Base-by-base conservation (phyloP, 1,140 invertebrate species). In the Odontomachus brunneus region DNA sequence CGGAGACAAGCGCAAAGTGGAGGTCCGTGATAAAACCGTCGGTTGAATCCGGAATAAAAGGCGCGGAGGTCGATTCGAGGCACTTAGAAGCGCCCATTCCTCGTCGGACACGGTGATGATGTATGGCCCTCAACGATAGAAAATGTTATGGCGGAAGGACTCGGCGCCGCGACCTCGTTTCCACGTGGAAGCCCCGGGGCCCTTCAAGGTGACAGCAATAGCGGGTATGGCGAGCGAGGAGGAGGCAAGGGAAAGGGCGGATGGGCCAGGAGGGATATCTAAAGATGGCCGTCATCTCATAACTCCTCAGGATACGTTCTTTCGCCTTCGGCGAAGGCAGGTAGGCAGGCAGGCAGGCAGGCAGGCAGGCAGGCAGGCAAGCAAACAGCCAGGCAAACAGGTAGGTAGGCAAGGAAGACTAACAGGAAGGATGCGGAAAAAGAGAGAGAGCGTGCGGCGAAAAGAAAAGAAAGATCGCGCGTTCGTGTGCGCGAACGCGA, bases 71-170 rank as follows among this genome's bases (percentile, higher is more conserved):
- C 87, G 91, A 89, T 91, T 92, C 87, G 82, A 81, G 85, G 89
- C 88, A 92, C 90, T 92, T 91, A 89, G 88, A 90, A 71, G 84
- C 74, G 82, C 66, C 84, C 84, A 80, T 60, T 76, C 82, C 88
- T 92, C 89, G 90, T 90, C 80, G 85, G 87, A 88, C 83, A 90
- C 87, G 89, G 92, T 89, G 90, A 92, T 92, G 91, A 92, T 91
- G 89, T 91, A 92, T 91, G 88, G 90, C 86, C 89, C 91, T 91
- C 73, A 84, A 80, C 86, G 90, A 91, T 84, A 75, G 89, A 87
- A 78, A 75, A 87, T 65, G 90, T 87, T 87, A 83, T 67, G 75
- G 80, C 78, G 80, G 66, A 67, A 73, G 69, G 87, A 84, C 84
- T 90, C 57, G 57, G 49, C 75, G 69, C 66, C 85, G 88, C 89